Percentiles rank a stretch among this genome's conserved stretches.
Conservation (phyloP, 2,797 vertebrate genomes). For the Hephaestus fuliginosus region DNA sequence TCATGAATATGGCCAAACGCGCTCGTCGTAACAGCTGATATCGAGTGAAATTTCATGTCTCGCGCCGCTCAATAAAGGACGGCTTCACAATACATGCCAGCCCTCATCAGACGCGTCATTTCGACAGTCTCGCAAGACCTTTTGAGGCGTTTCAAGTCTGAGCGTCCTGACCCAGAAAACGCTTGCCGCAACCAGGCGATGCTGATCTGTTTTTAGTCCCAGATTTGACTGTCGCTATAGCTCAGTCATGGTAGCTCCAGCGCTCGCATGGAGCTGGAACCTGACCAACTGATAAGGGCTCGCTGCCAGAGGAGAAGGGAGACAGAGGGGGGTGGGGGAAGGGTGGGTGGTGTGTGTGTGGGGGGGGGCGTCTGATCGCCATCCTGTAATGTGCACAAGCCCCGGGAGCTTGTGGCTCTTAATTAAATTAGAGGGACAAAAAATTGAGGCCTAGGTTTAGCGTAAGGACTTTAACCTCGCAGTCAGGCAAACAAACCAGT, state of each 20-base stretch:
- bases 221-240: conserved; percentile 59
- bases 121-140: conserved; percentile 48
- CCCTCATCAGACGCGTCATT: conserved; percentile 45
- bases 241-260: conserved; percentile 60
- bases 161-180: conserved; percentile 71
- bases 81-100: conserved; percentile 2
- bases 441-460: conserved; percentile 57
- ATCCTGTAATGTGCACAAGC: conserved; percentile 63
- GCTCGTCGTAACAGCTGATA: conserved; percentile 54
- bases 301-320: conserved; percentile 59
- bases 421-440: conserved; percentile 76
- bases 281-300: conserved; percentile 67
- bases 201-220: conserved; percentile 66
- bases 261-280: conserved; percentile 60
- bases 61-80: conserved; percentile 28
- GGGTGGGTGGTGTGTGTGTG: too few species aligned
- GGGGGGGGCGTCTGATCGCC: conserved; percentile 46
- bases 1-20: conserved; percentile 54
- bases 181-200: conserved; percentile 47
- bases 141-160: conserved; percentile 41
- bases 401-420: conserved; percentile 61
- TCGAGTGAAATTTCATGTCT: conserved; percentile 52
- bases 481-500: conserved; percentile 63
- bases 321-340: conserved; percentile 23
- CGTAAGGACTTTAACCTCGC: conserved; percentile 69